Percentiles rank a stretch among this genome's conserved stretches.
phyloP scores from a whole-genome alignment of 2,888 invertebrate genomes.

The Merodon equestris region DNA sequence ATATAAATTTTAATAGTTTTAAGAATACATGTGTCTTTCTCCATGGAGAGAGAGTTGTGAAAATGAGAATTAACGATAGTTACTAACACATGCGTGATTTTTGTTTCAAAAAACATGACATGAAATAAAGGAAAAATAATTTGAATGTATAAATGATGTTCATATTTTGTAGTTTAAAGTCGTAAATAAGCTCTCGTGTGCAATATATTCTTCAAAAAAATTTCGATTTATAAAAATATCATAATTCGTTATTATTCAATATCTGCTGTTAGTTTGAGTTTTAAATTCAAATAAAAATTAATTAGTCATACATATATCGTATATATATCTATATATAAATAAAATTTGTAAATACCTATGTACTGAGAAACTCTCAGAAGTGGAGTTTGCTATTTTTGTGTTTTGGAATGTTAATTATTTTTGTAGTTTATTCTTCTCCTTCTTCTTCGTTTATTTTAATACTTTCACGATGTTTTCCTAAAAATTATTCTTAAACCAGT shows the following conservation, averaged over 20 bases:
- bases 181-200: slow-evolving; percentile 66
- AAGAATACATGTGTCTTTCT: slow-evolving; percentile 43
- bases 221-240: slow-evolving; percentile 62
- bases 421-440: no score
- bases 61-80: slow-evolving; percentile 44
- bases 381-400: slow-evolving; percentile 47
- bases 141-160: slow-evolving; percentile 30
- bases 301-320: background rate
- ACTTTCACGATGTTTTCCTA: background rate
- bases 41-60: slow-evolving; percentile 53
- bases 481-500: slow-evolving; percentile 24
- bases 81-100: slow-evolving; percentile 54
- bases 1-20: slow-evolving; percentile 26
- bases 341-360: slow-evolving; percentile 3
- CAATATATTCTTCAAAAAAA: slow-evolving; percentile 59
- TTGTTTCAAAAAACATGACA: slow-evolving; percentile 22
- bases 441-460: no score
- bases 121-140: slow-evolving; percentile 6
- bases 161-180: slow-evolving; percentile 47
- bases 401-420: slow-evolving; percentile 25
- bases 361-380: slow-evolving; percentile 38
- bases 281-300: slow-evolving; percentile 25
- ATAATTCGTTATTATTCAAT: slow-evolving; percentile 34
- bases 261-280: slow-evolving; percentile 33
- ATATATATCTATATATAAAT: background rate